Evolutionary conservation across 2,113 vertebrate genomes (phyloP).

Genomic region (Pedetes capensis): DNA sequence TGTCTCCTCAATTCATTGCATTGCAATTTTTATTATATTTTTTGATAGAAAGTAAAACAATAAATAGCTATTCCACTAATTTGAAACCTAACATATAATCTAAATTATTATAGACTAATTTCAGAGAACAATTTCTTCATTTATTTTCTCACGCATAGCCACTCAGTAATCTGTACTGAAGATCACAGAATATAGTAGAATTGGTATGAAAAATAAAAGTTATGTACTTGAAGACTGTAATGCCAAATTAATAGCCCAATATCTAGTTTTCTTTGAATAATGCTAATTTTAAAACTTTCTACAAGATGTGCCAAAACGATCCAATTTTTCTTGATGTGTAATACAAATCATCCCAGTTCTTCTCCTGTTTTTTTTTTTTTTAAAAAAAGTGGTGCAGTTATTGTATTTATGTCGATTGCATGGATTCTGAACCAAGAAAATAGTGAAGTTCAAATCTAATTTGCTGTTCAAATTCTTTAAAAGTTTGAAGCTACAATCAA

Average conservation of each 20-base stretch:
- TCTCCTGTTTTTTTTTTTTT: too few relatives aligned
- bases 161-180: conserved; percentile 45
- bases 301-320: conserved; percentile 22
- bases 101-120: conserved; percentile 43
- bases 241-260: background rate
- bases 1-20: background rate
- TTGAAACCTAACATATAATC: background rate
- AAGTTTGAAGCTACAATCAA: background rate
- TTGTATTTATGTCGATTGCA: background rate
- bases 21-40: conserved; percentile 61
- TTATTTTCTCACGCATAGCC: background rate
- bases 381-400: background rate
- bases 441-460: background rate
- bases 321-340: conserved; percentile 18
- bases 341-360: conserved; percentile 26
- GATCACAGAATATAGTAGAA: conserved; percentile 37
- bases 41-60: conserved; percentile 7
- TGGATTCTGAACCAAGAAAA: background rate
- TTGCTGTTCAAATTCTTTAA: background rate
- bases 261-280: background rate
- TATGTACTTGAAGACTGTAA: background rate
- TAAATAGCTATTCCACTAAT: background rate
- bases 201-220: conserved; percentile 23
- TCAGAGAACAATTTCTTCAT: conserved; percentile 39
- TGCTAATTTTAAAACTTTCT: conserved; percentile 43